phyloP scores from a whole-genome alignment of 2,888 invertebrate species.

The Caenorhabditis doughertyi region DNA sequence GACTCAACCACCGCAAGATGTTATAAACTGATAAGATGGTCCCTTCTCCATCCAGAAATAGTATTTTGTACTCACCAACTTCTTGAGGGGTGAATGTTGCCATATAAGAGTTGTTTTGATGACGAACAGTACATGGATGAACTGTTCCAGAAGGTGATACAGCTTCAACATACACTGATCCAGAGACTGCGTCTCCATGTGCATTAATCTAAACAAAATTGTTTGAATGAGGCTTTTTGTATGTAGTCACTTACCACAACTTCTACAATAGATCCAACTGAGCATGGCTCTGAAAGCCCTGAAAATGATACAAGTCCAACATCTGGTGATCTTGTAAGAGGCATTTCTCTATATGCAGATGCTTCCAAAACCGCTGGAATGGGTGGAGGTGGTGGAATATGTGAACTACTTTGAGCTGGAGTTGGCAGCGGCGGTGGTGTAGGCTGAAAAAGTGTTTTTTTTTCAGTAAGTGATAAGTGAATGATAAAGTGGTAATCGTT shows the following conservation, averaged over 20 bases:
- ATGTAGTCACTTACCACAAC: constrained; percentile 87
- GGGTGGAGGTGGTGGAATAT: constrained; percentile 60
- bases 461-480: neutral
- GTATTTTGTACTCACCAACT: constrained; percentile 87
- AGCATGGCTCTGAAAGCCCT: constrained; percentile 93
- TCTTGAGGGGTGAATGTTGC: constrained; percentile 98
- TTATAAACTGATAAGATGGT: constrained; percentile 29
- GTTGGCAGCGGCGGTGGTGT: constrained; percentile 40
- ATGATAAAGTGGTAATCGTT: neutral
- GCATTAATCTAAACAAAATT: constrained; percentile 85
- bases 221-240: neutral
- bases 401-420: constrained; percentile 39
- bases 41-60: neutral
- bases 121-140: constrained; percentile 88
- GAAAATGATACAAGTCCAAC: constrained; percentile 85
- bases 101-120: constrained; percentile 90
- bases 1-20: constrained; percentile 53
- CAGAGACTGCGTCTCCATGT: constrained; percentile 86
- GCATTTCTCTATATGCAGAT: constrained; percentile 68
- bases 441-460: constrained; percentile 16
- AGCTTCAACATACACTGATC: constrained; percentile 92
- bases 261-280: constrained; percentile 95
- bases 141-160: constrained; percentile 92
- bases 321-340: constrained; percentile 63
- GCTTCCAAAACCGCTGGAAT: constrained; percentile 67